Conservation (phyloP, 2,888 invertebrate species). For the Metallyticus violacea region DNA sequence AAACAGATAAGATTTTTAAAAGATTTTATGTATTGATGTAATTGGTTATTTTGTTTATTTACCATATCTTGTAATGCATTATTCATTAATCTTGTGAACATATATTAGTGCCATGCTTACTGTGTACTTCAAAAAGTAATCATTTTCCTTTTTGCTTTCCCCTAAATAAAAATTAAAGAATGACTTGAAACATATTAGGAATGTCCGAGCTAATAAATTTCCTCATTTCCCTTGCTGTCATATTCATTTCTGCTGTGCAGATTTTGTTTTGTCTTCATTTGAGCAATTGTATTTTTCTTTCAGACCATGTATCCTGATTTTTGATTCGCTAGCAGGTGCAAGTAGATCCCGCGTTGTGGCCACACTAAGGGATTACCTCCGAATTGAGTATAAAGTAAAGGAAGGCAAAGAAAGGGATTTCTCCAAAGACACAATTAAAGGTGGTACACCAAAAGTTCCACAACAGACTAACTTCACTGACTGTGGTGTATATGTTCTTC, state of each 20-base stretch:
- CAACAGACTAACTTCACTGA: slow-evolving; percentile 97
- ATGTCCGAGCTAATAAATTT: not conserved
- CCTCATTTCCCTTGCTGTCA: not conserved
- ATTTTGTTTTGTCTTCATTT: not conserved
- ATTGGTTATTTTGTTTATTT: too few species aligned
- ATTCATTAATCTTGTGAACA: too few species aligned
- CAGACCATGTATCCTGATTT: slow-evolving; percentile 91
- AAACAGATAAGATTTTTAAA: too few species aligned
- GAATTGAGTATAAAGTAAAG: slow-evolving; percentile 80
- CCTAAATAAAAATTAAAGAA: too few species aligned
- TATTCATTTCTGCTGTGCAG: too few species aligned
- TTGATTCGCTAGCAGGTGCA: slow-evolving; percentile 85
- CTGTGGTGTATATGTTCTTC: slow-evolving; percentile 92
- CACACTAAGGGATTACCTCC: slow-evolving; percentile 86
- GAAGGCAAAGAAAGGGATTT: slow-evolving; percentile 64
- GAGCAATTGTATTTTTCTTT: slow-evolving; percentile 43
- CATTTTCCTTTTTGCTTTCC: not conserved
- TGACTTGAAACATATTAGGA: too few species aligned
- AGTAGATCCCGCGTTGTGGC: slow-evolving; percentile 81
- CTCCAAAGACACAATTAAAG: slow-evolving; percentile 80
- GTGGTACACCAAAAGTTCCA: slow-evolving; percentile 87
- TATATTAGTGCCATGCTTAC: not conserved
- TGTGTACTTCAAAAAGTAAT: not conserved
- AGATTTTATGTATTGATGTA: too few species aligned
- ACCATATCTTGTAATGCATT: too few species aligned